Conservation (phyloP, 1,140 invertebrate genomes). For the Lysiphlebus fabarum region DNA sequence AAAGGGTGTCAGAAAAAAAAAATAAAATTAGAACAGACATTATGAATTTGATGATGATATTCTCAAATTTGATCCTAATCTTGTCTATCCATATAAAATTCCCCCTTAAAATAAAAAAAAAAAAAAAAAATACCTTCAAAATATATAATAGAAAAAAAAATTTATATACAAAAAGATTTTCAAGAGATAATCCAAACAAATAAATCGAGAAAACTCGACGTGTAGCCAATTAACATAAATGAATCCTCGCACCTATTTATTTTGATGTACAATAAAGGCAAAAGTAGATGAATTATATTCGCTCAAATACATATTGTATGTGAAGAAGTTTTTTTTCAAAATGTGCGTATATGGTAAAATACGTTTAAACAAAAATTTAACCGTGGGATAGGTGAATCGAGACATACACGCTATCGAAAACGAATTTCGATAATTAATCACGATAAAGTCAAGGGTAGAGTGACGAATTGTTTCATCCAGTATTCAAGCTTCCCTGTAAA, state of each 20-base stretch:
- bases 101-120: no score
- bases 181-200: not conserved
- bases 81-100: not conserved
- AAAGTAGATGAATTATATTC: conserved; percentile 8
- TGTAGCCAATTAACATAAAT: not conserved
- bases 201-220: conserved; percentile 1
- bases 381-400: not conserved
- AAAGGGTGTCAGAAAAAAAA: not conserved
- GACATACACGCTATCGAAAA: conserved; percentile 1
- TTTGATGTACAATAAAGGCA: not conserved
- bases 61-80: not conserved
- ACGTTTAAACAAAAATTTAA: no score
- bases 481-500: conserved; percentile 26
- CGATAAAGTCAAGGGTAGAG: conserved; percentile 25
- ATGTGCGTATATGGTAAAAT: no score
- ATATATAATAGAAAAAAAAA: conserved; percentile 4
- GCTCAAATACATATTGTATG: not conserved
- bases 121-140: no score
- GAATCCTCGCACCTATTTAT: not conserved
- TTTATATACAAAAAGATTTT: not conserved
- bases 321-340: no score
- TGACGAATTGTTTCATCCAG: conserved; percentile 23
- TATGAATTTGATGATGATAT: not conserved
- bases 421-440: conserved; percentile 29
- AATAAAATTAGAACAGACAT: conserved; percentile 7